phyloP scores from a whole-genome alignment of 2,113 vertebrate genomes.

The Nesoenas mayeri region DNA sequence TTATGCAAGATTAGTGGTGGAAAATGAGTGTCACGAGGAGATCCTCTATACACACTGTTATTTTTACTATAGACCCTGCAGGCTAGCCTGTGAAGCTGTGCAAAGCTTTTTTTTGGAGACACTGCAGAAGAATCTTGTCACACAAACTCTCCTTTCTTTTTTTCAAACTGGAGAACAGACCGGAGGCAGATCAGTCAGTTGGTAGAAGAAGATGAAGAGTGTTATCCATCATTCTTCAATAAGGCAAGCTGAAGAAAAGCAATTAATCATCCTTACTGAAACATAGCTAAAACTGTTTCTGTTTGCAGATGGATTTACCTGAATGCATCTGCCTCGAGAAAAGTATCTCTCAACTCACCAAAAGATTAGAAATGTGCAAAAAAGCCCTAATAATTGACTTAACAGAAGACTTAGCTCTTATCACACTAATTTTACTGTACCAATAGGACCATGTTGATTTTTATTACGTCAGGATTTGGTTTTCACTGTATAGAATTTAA shows the following conservation, averaged over 20 bases:
- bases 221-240: not conserved
- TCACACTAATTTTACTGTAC: rapidly evolving
- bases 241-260: not conserved
- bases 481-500: not conserved
- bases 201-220: not conserved
- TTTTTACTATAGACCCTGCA: not conserved
- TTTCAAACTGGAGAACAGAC: not conserved
- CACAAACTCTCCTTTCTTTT: not conserved
- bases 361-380: not conserved
- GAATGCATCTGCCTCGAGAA: not conserved
- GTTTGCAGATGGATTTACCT: not conserved
- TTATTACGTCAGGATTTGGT: not conserved
- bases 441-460: not conserved
- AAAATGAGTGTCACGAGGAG: not conserved
- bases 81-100: not conserved
- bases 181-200: not conserved
- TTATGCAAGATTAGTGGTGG: not conserved
- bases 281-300: not conserved
- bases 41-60: not conserved
- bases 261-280: not conserved
- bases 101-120: not conserved
- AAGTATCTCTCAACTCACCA: not conserved
- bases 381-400: not conserved
- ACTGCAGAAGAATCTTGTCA: not conserved
- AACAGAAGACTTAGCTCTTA: not conserved